phyloP scores from a whole-genome alignment of 2,797 vertebrate species.

The Tolypeutes matacus region DNA sequence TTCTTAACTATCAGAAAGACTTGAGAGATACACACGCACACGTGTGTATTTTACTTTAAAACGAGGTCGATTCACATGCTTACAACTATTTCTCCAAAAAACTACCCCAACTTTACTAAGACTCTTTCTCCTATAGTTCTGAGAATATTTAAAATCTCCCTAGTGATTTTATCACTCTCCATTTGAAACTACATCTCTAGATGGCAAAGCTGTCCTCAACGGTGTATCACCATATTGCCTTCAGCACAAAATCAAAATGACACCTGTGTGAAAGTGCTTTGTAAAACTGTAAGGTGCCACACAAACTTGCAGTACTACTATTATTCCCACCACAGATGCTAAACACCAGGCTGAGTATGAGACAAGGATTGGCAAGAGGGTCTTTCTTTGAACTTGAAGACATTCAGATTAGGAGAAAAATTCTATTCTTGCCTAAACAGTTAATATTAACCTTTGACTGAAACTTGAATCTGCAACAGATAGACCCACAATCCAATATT shows the following conservation, averaged over 20 bases:
- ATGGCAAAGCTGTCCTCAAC: not conserved
- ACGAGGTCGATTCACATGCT: not conserved
- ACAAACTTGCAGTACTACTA: not conserved
- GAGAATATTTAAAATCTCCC: not conserved
- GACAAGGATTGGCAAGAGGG: not conserved
- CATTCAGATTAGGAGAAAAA: slow-evolving; percentile 8
- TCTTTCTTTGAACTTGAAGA: not conserved
- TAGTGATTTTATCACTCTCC: not conserved
- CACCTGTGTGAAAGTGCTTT: not conserved
- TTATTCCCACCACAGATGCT: not conserved
- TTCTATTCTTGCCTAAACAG: not conserved
- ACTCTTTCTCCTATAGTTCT: not conserved
- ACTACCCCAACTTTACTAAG: not conserved
- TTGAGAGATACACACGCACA: not conserved
- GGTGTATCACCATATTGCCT: not conserved
- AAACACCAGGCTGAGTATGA: not conserved
- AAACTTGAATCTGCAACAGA: not conserved
- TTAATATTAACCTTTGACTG: not conserved
- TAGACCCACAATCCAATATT: not conserved
- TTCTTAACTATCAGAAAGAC: not conserved
- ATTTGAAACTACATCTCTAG: not conserved
- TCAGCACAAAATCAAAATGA: not conserved
- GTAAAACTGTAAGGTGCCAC: not conserved
- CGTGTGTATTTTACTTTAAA: not conserved
- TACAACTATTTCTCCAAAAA: slow-evolving; percentile 15